Evolutionary conservation across 2,113 vertebrate species (phyloP), one percentile per base, ranked within the genome.

Genomic region (Anhinga anhinga): DNA sequence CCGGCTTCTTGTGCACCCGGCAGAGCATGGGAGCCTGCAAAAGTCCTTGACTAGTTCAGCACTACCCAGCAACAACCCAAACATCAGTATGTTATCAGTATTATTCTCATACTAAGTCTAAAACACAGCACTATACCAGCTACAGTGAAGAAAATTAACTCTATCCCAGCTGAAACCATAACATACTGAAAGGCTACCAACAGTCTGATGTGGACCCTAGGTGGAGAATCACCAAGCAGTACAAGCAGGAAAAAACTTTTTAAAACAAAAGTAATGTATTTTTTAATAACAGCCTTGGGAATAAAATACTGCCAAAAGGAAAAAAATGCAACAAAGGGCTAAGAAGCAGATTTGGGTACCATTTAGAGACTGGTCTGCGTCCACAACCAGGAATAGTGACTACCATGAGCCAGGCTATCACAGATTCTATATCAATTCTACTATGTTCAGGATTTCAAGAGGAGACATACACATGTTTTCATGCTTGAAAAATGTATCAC

Each of bases 391-490:
- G 23, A 15, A 40, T 30, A 34, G 32, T 55, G 49, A 59, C 61
- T 21, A 58, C 21, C 15, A 9, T 0, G 0, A 78, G 49, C 26
- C 63, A 63, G 52, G 52, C 9, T 55, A 12, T 13, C 30, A 23
- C n/a, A 45, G 47, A 15, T 11, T 86, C 30, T 42, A 1, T 22
- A 23, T 10, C 15, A 55, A 47, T 6, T 32, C 36, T 40, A n/a
- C 15, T 0, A 0, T 15, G 30, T 19, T 47, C 19, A 52, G 56
- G 15, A 71, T 58, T 84, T 56, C 45, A 78, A 49, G 20, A 32
- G 5, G 12, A 42, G 17, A 74, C 15, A 25, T 1, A 38, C 0
- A 1, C 16, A 42, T 34, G 27, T 7, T 62, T 30, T 53, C 55
- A 50, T 11, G 12, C 23, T 58, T 67, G 44, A 61, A 90, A 92